phyloP scores from a whole-genome alignment of 2,113 vertebrate genomes.

The Strix uralensis region DNA sequence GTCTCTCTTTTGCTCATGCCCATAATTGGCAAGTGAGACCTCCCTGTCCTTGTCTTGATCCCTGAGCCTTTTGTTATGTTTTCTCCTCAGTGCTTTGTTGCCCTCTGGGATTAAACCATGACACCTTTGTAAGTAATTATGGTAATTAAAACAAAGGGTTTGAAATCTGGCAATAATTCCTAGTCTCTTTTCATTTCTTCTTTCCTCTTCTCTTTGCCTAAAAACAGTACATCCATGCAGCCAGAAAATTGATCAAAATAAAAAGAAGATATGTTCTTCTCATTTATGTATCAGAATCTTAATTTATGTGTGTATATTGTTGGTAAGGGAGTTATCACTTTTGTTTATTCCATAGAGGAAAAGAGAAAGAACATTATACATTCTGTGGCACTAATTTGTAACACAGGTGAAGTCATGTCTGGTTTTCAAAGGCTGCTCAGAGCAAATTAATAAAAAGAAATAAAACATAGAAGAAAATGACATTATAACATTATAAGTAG shows the following conservation, averaged over 20 bases:
- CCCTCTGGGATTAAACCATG: no score
- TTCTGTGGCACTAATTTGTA: not conserved
- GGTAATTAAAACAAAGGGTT: not conserved
- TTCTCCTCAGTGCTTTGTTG: no score
- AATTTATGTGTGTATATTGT: not conserved
- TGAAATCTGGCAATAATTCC: not conserved
- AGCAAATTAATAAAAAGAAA: not conserved
- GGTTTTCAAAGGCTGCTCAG: not conserved
- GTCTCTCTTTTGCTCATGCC: no score
- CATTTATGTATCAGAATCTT: not conserved
- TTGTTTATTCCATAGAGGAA: not conserved
- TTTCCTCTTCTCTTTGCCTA: not conserved
- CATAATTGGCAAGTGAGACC: no score
- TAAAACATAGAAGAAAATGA: not conserved
- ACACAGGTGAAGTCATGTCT: not conserved
- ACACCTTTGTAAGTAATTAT: not conserved
- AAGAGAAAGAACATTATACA: not conserved
- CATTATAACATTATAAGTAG: not conserved
- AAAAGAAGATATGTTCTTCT: not conserved
- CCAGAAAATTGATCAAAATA: not conserved
- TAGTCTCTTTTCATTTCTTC: not conserved
- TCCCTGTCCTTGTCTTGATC: no score
- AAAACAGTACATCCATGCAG: not conserved
- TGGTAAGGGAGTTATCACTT: not conserved
- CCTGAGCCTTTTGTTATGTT: no score